phyloP scores from a whole-genome alignment of 2,888 invertebrate genomes.

The Leuctra nigra region DNA sequence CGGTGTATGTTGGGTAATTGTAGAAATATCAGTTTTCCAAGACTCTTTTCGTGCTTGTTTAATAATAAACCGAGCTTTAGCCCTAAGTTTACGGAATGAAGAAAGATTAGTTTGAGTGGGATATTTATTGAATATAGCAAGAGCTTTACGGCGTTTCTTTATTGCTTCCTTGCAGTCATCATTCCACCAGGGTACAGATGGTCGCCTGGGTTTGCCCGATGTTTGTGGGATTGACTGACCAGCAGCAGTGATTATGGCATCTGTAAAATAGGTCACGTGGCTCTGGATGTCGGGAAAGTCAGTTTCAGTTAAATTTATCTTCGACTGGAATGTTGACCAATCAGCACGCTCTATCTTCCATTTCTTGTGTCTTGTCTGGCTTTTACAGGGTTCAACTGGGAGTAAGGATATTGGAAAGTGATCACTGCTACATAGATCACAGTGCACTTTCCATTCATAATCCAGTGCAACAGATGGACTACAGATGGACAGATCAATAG shows the following conservation, averaged over 20 bases:
- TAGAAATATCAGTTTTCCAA: not conserved
- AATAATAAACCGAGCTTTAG: not conserved
- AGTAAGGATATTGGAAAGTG: slow-evolving; percentile 19
- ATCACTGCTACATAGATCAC: slow-evolving; percentile 17
- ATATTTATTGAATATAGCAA: not conserved
- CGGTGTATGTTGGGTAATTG: not conserved
- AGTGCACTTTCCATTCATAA: slow-evolving; percentile 5
- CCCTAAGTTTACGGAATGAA: not conserved
- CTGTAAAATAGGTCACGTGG: not conserved
- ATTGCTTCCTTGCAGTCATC: not conserved
- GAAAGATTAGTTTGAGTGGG: not conserved
- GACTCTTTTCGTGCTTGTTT: not conserved
- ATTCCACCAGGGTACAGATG: not conserved
- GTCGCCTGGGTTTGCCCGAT: not conserved
- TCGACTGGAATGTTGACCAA: not conserved
- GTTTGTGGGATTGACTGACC: not conserved
- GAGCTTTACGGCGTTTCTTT: not conserved
- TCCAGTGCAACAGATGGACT: not conserved
- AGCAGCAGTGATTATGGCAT: not conserved
- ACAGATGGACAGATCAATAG: not conserved
- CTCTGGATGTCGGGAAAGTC: not conserved
- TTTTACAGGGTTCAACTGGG: not conserved
- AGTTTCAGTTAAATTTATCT: not conserved
- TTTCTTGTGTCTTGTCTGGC: not conserved
- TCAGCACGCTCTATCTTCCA: not conserved